Percentiles rank a stretch among this genome's conserved stretches.
Evolutionary conservation across 2,113 vertebrate species (phyloP).

Genomic region (Hyla sarda): DNA sequence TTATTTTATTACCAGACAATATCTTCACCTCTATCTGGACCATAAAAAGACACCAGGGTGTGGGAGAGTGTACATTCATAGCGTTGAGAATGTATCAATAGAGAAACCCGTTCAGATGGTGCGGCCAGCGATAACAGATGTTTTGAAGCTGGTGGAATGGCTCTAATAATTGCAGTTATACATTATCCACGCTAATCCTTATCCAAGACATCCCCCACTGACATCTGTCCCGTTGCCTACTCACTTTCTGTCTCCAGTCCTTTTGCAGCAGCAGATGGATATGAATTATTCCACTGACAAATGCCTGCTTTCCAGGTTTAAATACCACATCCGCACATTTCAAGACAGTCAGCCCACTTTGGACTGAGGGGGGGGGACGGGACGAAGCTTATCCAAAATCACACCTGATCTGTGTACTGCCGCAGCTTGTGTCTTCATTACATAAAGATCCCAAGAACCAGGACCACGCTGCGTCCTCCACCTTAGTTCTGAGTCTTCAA

Average conservation of each 20-base stretch:
- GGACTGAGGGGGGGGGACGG: neutral
- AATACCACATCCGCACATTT: slow-evolving; percentile 20
- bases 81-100: slow-evolving; percentile 16
- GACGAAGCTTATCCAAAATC: neutral
- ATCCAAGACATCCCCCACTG: slow-evolving; percentile 39
- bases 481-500: neutral
- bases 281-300: slow-evolving; percentile 39
- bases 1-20: neutral
- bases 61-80: neutral
- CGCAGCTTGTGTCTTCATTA: neutral
- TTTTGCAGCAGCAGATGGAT: slow-evolving; percentile 29
- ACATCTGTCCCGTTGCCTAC: slow-evolving; percentile 47
- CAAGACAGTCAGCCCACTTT: neutral
- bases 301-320: slow-evolving; percentile 44
- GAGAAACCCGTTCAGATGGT: neutral
- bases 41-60: neutral
- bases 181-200: slow-evolving; percentile 47
- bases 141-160: slow-evolving; percentile 21
- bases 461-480: neutral
- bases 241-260: slow-evolving; percentile 27
- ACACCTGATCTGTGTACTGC: neutral
- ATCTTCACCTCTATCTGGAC: neutral
- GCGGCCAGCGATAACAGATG: slow-evolving; percentile 37
- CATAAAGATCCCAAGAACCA: neutral
- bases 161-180: slow-evolving; percentile 49